Evolutionary conservation across 1,140 invertebrate species (phyloP), one percentile per base, ranked within the genome.

Genomic region (Aphelenchoides fujianensis): DNA sequence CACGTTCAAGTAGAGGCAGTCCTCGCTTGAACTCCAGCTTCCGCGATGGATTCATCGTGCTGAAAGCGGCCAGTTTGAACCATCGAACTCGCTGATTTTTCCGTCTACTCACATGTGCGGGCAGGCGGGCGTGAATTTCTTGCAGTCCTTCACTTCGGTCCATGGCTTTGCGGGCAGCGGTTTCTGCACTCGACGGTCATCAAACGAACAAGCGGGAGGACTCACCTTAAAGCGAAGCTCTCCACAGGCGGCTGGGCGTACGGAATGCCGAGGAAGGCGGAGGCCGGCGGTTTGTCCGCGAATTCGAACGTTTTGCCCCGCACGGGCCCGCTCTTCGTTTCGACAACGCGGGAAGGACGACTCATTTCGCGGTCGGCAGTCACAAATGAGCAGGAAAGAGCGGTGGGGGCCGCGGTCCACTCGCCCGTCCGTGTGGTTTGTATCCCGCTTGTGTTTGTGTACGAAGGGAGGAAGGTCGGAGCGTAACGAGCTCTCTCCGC

Each of bases 221-320:
- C 2, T 69, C 35, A 76, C 72, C 36, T 74, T 72, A 54, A 74
- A 74, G 28, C 72, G 31, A 30, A 74, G 55, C 5, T 75, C 12
- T 68, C 74, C 36, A 54, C 36, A 5, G 72, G 72, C 2, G 72
- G 72, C 12, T 3, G 2, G 5, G 72, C 72, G 59, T 76, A 74
- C 23, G 72, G 72, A 54, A 74, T 71, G 1, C 72, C 72, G 12
- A 68, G 32, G 28, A 78, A 74, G 34, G 55, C 55, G 34, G 5
- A 7, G 7, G 55, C 55, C 19, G 55, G 23, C 23, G 12, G 7
- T 5, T 19, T 5, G 23, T 59, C 55, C 34, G 5, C 55, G 19
- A 59, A 59, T 59, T 5, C 19, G 23, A 7, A 59, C 12, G 55
- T 59, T 19, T 59, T 59, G 28, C 55, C 55, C 19, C 34, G 55